Conservation (phyloP, 2,113 vertebrate genomes). For the Ctenodactylus gundi region DNA sequence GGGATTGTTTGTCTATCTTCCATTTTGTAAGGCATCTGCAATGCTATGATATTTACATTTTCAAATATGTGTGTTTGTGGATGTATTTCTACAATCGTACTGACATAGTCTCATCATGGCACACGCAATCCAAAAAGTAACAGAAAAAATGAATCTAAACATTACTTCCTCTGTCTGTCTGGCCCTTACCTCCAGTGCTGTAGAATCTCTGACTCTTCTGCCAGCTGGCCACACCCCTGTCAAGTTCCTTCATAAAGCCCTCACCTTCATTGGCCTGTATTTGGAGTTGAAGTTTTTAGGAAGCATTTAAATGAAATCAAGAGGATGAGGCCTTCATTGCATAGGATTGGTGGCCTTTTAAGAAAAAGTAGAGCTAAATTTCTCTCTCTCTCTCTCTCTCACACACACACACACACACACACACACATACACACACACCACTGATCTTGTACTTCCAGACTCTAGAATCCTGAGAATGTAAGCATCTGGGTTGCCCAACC, state of each 20-base stretch:
- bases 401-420: no score
- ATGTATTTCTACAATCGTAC: not conserved
- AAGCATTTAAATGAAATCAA: not conserved
- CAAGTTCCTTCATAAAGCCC: not conserved
- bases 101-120: not conserved
- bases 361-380: not conserved
- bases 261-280: accelerated
- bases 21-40: constrained; percentile 44
- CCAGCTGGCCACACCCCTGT: not conserved
- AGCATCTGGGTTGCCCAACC: no score
- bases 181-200: not conserved
- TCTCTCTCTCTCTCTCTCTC: not conserved
- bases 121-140: not conserved
- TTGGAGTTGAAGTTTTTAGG: not conserved
- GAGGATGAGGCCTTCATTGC: not conserved
- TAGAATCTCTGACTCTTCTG: not conserved
- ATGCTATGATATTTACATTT: no score
- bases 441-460: no score
- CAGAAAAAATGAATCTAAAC: not conserved
- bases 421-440: no score
- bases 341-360: not conserved
- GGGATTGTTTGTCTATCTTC: constrained; percentile 28
- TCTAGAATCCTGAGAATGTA: not conserved
- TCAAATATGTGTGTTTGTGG: not conserved
- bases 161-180: not conserved